Base-by-base conservation (phyloP, 1,140 invertebrate genomes). In the Drosophila tristis region DNA sequence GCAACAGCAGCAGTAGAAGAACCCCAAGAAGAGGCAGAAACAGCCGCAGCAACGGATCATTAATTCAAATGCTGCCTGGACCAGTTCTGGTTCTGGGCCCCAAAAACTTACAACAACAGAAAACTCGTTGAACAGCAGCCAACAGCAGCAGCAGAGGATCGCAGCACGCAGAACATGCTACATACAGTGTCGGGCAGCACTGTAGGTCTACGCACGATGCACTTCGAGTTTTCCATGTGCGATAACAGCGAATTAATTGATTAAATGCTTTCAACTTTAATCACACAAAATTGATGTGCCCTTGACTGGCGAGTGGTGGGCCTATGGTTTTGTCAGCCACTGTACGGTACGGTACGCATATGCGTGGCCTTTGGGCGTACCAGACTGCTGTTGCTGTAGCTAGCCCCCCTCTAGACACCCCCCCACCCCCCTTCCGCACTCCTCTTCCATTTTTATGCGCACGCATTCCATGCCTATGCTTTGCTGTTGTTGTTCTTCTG, bases 31-130 rank as follows among this genome's bases (percentile, higher is more conserved):
- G 55, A 65, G 60, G 75, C 74, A 70, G 61, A 48, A 45, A 26
- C 42, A 43, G 66, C 72, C 57, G 80, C 56, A 67, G 70, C 67
- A 70, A 70, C 68, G 66, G 84, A 89, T 89, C 85, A 89, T 89
- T 89, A 89, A 89, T 89, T 84, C 86, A 89, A 89, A 89, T 82
- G 79, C 87, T 84, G 84, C 51, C 67, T 84, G 84, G 84, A 89
- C 84, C 84, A 89, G 84, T 89, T 89, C 79, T 84, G 70, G 23
- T 42, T 31, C 71, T 62, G 29, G 65, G 77, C 78, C 45, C 25
- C 66, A 65, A 15, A 45, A 57, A 57, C 29, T 44, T 55, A 57
- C 54, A 75, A 67, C 73, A 55, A 59, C 59, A 59, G 44, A 56
- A 66, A 39, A 15, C 16, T 39, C 4, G 35, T 35, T 35, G 35